Evolutionary conservation across 2,797 vertebrate species (phyloP).

Genomic region (Phataginus tricuspis): DNA sequence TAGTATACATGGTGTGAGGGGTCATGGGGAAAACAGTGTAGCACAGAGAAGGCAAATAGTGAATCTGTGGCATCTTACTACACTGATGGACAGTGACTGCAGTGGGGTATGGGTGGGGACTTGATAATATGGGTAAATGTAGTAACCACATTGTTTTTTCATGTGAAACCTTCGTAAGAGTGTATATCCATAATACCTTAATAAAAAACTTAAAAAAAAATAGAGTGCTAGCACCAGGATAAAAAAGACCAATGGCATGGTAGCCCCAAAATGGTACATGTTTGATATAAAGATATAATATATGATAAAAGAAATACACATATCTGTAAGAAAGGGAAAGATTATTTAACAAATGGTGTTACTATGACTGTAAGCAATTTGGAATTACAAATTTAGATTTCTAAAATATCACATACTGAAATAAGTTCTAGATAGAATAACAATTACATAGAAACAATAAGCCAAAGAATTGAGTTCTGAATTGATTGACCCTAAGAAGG

Average conservation of each 20-base stretch:
- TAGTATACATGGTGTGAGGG: too few species aligned
- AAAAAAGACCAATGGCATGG: neutral
- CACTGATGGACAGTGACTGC: too few species aligned
- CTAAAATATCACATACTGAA: slow-evolving; percentile 3
- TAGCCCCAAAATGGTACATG: neutral
- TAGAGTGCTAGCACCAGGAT: neutral
- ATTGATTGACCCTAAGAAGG: slow-evolving; percentile 35
- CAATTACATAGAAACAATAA: slow-evolving; percentile 47
- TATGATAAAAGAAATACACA: neutral
- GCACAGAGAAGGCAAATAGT: too few species aligned
- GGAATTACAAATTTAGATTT: slow-evolving; percentile 39
- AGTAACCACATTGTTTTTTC: too few species aligned
- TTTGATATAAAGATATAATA: slow-evolving; percentile 16
- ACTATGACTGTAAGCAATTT: slow-evolving; percentile 11
- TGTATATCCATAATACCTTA: too few species aligned
- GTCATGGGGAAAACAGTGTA: too few species aligned
- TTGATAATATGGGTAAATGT: too few species aligned
- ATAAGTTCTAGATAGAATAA: slow-evolving; percentile 44
- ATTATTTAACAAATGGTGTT: slow-evolving; percentile 55
- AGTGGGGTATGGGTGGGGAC: too few species aligned
- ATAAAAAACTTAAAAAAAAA: neutral
- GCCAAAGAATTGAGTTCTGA: slow-evolving; percentile 4
- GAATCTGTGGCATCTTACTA: too few species aligned
- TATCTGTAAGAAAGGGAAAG: neutral
- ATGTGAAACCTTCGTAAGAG: too few species aligned